Conservation (phyloP, 2,888 invertebrate genomes). For the Maniola hyperantus region DNA sequence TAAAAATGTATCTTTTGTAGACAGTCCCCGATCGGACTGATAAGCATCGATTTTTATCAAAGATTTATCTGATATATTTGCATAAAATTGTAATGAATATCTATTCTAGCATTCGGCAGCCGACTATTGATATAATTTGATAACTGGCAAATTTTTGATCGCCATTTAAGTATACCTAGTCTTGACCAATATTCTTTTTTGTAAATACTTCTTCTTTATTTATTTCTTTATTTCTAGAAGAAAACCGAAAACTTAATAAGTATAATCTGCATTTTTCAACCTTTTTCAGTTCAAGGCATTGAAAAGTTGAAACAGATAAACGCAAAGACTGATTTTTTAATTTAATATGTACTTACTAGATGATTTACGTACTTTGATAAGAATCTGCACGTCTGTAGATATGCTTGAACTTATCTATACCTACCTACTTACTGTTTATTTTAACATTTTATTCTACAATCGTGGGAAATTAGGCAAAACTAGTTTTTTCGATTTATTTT, state of each 20-base stretch:
- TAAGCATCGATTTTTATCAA: slow-evolving; percentile 1
- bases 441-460: not conserved
- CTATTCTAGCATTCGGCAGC: not conserved
- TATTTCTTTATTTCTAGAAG: no score
- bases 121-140: not conserved
- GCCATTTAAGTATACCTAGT: no score
- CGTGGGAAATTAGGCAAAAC: slow-evolving; percentile 8
- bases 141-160: no score
- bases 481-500: not conserved
- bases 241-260: no score
- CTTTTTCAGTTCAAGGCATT: no score
- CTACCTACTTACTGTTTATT: not conserved
- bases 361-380: not conserved
- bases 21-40: not conserved
- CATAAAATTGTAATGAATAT: not conserved
- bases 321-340: no score
- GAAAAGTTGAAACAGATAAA: no score
- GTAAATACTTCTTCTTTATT: no score
- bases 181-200: no score
- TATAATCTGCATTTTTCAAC: no score
- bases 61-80: not conserved
- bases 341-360: no score
- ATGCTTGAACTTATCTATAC: not conserved
- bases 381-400: not conserved
- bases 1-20: not conserved